Conservation (phyloP, 1,140 invertebrate species). For the Hirudo medicinalis region DNA sequence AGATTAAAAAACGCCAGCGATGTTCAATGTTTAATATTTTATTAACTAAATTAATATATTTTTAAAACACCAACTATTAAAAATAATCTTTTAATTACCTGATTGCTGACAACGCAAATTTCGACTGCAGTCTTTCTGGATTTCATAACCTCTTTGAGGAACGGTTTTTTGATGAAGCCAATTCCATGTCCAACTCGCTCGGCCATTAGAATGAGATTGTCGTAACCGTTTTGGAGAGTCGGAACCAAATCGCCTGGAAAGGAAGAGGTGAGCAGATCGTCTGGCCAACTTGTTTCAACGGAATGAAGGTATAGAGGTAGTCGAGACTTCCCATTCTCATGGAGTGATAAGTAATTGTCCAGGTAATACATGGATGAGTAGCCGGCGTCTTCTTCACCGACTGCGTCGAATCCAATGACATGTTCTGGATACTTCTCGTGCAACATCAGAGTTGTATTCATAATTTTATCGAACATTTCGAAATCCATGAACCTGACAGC, state of each 20-base stretch:
- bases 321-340: conserved; percentile 14
- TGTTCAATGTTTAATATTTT: too few species aligned
- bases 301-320: conserved; percentile 28
- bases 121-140: conserved; percentile 28
- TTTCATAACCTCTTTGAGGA: conserved; percentile 26
- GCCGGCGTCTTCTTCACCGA: conserved; percentile 29
- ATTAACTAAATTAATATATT: too few species aligned
- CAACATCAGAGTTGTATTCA: conserved; percentile 18
- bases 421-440: conserved; percentile 27
- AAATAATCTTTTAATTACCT: neutral
- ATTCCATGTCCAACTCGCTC: conserved; percentile 29
- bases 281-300: conserved; percentile 30
- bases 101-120: conserved; percentile 28
- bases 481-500: conserved; percentile 1
- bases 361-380: conserved; percentile 28
- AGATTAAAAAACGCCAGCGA: too few species aligned
- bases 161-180: conserved; percentile 27
- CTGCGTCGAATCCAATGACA: conserved; percentile 29
- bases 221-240: conserved; percentile 27
- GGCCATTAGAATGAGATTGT: conserved; percentile 26
- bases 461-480: conserved; percentile 4
- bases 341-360: conserved; percentile 22
- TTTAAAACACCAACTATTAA: too few species aligned
- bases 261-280: conserved; percentile 26
- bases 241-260: conserved; percentile 25